phyloP scores from a whole-genome alignment of 2,888 invertebrate species.

The Agapostemon virescens region DNA sequence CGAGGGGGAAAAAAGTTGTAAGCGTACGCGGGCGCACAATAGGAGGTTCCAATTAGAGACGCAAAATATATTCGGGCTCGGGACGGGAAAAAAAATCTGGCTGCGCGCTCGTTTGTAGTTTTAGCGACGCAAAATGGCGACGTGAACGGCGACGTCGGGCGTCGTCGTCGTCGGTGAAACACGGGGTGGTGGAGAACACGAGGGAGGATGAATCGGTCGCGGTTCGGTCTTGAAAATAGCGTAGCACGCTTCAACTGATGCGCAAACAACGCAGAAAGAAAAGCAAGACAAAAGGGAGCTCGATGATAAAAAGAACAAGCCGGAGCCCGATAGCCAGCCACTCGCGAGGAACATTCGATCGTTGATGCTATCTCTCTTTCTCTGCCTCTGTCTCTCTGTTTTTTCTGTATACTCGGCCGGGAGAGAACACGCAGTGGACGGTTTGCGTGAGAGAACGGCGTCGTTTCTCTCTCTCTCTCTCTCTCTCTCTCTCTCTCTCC shows the following conservation, averaged over 20 bases:
- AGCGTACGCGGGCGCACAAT: constrained; percentile 8
- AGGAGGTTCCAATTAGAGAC: constrained; percentile 29
- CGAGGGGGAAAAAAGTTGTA: neutral
- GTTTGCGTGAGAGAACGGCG: constrained; percentile 51
- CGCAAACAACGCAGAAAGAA: constrained; percentile 28
- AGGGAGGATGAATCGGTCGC: constrained; percentile 16
- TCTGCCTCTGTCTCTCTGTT: constrained; percentile 9
- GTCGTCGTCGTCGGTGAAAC: neutral
- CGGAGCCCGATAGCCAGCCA: constrained; percentile 42
- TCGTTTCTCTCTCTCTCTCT: neutral
- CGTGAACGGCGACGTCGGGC: neutral
- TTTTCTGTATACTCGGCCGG: neutral
- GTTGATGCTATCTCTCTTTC: constrained; percentile 38
- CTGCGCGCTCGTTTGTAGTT: neutral
- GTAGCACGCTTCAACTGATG: constrained; percentile 33
- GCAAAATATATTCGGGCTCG: constrained; percentile 33
- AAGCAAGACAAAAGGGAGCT: constrained; percentile 28
- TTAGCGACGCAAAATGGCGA: constrained; percentile 13
- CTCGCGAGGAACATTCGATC: constrained; percentile 50
- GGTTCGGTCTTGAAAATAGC: constrained; percentile 32
- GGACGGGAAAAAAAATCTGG: neutral
- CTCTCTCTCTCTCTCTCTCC: neutral
- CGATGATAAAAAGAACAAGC: constrained; percentile 39
- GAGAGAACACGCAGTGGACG: constrained; percentile 2
- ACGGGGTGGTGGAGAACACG: neutral